A percentile compares a stretch with the other conserved stretches of the same genome.
phyloP scores from a whole-genome alignment of 1,140 invertebrate genomes.

The Sogatella furcifera region DNA sequence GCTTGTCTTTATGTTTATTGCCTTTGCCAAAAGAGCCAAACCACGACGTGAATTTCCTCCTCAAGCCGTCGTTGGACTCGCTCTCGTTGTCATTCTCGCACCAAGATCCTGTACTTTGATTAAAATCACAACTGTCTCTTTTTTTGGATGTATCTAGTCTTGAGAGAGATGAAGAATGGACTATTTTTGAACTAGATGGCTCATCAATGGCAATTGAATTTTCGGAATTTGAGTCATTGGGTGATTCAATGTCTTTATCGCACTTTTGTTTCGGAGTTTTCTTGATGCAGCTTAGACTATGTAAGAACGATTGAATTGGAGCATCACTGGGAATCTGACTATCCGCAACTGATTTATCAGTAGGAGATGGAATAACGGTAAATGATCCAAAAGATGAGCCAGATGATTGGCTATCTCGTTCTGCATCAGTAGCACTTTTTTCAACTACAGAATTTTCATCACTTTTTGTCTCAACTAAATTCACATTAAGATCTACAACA shows the following conservation, averaged over 20 bases:
- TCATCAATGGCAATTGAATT: background rate
- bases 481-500: background rate
- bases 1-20: constrained; percentile 16
- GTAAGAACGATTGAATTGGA: background rate
- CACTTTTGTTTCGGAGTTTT: background rate
- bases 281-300: background rate
- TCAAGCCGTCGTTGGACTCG: constrained; percentile 10
- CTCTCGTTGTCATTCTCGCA: constrained; percentile 5
- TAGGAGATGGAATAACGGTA: background rate
- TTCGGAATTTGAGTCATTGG: background rate
- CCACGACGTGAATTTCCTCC: constrained; percentile 19
- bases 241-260: background rate
- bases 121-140: background rate
- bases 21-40: constrained; percentile 25
- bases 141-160: constrained; percentile 3
- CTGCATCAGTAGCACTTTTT: background rate
- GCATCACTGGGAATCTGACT: background rate
- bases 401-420: background rate
- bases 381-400: background rate
- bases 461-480: no score
- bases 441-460: background rate
- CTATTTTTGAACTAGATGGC: background rate
- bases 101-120: constrained; percentile 5
- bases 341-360: background rate
- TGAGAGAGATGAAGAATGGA: background rate